These are phyloP conservation scores for Drosophila merina DNA, from an alignment of 2,888 invertebrate species.

Conservation along the genomic window DNA sequence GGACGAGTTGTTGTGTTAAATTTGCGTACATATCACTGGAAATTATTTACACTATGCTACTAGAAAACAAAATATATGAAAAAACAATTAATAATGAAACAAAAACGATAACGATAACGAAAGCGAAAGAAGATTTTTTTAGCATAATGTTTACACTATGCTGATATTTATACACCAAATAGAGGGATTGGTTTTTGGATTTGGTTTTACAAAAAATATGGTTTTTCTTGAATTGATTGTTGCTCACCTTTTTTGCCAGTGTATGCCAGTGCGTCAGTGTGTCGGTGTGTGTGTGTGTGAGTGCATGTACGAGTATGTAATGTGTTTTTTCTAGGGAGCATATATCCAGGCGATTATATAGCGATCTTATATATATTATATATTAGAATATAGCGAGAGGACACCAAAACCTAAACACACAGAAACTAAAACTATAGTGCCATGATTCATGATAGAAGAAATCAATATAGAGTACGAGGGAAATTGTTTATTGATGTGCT, in stretches of 20 bases:
- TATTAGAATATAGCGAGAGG: not conserved
- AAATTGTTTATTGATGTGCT: conserved; percentile 54
- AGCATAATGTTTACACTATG: conserved; percentile 46
- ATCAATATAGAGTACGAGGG: conserved; percentile 25
- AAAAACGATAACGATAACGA: not conserved
- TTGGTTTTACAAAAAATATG: conserved; percentile 39
- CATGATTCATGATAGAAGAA: conserved; percentile 48
- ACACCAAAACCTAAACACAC: conserved; percentile 41
- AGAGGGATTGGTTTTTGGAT: conserved; percentile 37
- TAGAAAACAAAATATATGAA: conserved; percentile 19
- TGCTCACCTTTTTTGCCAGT: conserved; percentile 51
- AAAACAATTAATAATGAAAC: not conserved
- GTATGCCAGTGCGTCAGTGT: conserved; percentile 22
- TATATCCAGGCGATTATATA: conserved; percentile 21
- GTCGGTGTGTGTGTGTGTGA: conserved; percentile 10
- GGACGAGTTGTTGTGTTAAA: conserved; percentile 57
- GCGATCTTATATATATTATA: conserved; percentile 18
- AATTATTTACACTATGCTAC: conserved; percentile 63
- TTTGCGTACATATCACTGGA: conserved; percentile 69
- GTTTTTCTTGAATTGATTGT: conserved; percentile 42
- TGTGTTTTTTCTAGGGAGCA: conserved; percentile 25
- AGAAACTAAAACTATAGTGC: conserved; percentile 61
- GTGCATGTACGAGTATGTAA: conserved; percentile 12
- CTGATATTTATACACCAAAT: conserved; percentile 33
- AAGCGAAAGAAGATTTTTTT: conserved; percentile 24